Conservation (phyloP, 2,888 invertebrate genomes). For the Phortica okadai region DNA sequence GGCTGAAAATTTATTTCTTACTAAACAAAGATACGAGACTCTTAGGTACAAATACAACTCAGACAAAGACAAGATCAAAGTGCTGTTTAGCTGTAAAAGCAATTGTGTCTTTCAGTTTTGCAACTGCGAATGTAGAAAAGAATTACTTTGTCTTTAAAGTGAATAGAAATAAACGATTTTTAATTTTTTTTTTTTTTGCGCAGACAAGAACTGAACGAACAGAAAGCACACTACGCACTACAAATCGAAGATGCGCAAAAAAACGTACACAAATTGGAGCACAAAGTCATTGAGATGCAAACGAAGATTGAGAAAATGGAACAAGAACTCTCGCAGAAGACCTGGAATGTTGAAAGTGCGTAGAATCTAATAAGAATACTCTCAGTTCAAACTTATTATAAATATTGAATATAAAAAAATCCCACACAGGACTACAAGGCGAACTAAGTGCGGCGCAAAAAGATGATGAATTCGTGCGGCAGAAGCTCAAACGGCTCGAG, state of each 20-base stretch:
- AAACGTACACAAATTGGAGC: slow-evolving; percentile 70
- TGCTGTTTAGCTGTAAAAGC: too few species aligned
- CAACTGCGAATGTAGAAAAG: too few species aligned
- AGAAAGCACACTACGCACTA: slow-evolving; percentile 72
- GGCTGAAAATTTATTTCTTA: too few species aligned
- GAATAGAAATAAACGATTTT: slow-evolving; percentile 18
- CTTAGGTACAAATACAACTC: too few species aligned
- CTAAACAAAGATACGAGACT: too few species aligned
- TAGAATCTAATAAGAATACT: slow-evolving; percentile 1
- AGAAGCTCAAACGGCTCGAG: slow-evolving; percentile 74
- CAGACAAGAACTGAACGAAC: slow-evolving; percentile 75
- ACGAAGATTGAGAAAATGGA: slow-evolving; percentile 74
- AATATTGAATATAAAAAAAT: not conserved
- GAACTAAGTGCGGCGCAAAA: slow-evolving; percentile 74
- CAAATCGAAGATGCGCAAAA: slow-evolving; percentile 75
- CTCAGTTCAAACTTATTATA: too few species aligned
- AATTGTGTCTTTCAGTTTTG: too few species aligned
- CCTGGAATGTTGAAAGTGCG: slow-evolving; percentile 77
- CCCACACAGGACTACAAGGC: slow-evolving; percentile 72
- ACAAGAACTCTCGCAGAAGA: slow-evolving; percentile 73
- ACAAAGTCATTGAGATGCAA: slow-evolving; percentile 73
- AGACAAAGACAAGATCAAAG: too few species aligned
- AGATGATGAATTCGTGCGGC: slow-evolving; percentile 75
- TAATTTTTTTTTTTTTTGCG: slow-evolving; percentile 39
- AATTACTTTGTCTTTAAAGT: too few species aligned